Conservation (phyloP, 2,113 vertebrate species). For the Cromileptes altivelis region DNA sequence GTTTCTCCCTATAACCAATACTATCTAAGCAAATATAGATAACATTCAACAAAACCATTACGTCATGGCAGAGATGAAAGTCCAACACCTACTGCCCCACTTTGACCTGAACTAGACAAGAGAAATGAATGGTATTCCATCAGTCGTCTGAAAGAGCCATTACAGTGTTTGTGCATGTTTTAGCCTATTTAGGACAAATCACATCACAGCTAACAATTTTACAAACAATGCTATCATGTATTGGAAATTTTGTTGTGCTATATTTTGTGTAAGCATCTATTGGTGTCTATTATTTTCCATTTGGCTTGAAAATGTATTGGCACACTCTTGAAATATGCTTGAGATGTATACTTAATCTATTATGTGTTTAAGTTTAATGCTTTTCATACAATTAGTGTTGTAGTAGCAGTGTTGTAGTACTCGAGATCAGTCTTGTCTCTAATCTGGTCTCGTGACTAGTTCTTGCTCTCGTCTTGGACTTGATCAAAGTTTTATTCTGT, state of each 20-base stretch:
- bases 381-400: too few relatives aligned
- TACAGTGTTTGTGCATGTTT: not conserved
- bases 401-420: too few relatives aligned
- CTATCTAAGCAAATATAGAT: constrained; percentile 25
- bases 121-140: not conserved
- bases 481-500: too few relatives aligned
- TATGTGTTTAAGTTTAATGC: too few relatives aligned
- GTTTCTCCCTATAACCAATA: not conserved
- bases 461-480: too few relatives aligned
- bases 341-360: not conserved
- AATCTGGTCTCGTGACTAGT: too few relatives aligned
- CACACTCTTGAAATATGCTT: not conserved
- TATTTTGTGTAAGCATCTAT: not conserved
- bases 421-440: too few relatives aligned
- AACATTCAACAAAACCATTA: constrained; percentile 30
- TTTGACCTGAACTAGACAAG: constrained; percentile 6
- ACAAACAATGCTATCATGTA: not conserved
- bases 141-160: not conserved
- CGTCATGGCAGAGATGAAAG: constrained; percentile 11
- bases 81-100: not conserved
- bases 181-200: not conserved
- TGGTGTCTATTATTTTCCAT: not conserved
- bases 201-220: not conserved
- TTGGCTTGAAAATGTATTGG: not conserved
- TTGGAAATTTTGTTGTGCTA: not conserved